phyloP scores from a whole-genome alignment of 2,797 vertebrate genomes.

The Gouania willdenowi region DNA sequence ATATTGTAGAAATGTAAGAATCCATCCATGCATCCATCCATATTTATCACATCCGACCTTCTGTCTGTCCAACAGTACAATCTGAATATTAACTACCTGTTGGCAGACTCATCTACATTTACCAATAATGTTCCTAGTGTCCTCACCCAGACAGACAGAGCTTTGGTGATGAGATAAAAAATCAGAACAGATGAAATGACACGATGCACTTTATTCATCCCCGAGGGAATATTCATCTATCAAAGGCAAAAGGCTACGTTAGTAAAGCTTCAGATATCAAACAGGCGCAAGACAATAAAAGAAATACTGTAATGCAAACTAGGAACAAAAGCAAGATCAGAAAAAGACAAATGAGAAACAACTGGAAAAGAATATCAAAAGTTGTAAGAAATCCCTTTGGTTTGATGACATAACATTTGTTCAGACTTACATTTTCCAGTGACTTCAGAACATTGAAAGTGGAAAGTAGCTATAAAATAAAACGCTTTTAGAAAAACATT shows the following conservation, averaged over 20 bases:
- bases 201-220: conserved; percentile 63
- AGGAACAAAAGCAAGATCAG: conserved; percentile 1
- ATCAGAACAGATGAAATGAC: conserved; percentile 65
- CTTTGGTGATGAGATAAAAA: conserved; percentile 54
- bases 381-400: too few relatives aligned
- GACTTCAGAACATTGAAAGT: too few relatives aligned
- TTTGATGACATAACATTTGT: too few relatives aligned
- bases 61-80: conserved; percentile 43
- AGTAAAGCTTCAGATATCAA: conserved; percentile 36
- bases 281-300: conserved; percentile 14
- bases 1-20: too few relatives aligned
- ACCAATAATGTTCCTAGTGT: conserved; percentile 59
- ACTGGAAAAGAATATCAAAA: conserved; percentile 15
- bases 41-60: conserved; percentile 4
- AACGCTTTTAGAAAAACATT: too few relatives aligned
- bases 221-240: conserved; percentile 54
- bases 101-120: conserved; percentile 43
- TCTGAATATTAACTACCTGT: conserved; percentile 55
- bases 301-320: conserved; percentile 4
- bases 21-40: conserved; percentile 9
- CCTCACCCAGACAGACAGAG: conserved; percentile 47
- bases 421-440: too few relatives aligned
- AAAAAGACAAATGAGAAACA: conserved; percentile 3
- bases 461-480: too few relatives aligned
- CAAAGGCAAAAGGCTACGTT: conserved; percentile 39